Evolutionary conservation across 2,888 invertebrate genomes (phyloP).

Genomic region (Cheilosia vernalis): DNA sequence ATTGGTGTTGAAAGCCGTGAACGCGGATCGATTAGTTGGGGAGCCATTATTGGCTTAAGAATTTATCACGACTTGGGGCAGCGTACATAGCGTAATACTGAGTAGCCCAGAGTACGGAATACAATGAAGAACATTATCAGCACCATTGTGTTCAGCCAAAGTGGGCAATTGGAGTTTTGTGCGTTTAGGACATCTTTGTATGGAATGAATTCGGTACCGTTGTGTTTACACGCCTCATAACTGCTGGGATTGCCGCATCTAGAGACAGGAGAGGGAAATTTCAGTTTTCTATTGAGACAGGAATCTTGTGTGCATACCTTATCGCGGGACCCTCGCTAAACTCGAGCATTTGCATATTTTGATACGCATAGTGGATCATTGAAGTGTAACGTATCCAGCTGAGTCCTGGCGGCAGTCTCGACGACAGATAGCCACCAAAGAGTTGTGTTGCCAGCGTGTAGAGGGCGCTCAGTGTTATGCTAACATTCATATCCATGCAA

Average conservation of each 20-base stretch:
- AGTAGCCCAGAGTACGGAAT: constrained; percentile 89
- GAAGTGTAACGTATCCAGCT: constrained; percentile 90
- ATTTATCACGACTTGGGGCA: constrained; percentile 85
- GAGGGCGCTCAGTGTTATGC: constrained; percentile 90
- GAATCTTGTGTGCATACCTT: constrained; percentile 83
- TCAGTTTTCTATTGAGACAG: neutral
- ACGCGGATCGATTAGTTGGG: neutral
- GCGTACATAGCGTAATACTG: constrained; percentile 88
- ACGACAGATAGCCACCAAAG: constrained; percentile 90
- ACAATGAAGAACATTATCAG: constrained; percentile 88
- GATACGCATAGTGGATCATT: constrained; percentile 91
- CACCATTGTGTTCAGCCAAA: constrained; percentile 90
- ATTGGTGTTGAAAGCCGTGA: neutral
- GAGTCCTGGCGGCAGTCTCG: constrained; percentile 89
- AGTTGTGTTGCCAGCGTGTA: constrained; percentile 91
- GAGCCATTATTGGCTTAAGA: neutral
- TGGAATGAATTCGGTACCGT: constrained; percentile 85
- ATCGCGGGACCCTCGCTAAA: constrained; percentile 89
- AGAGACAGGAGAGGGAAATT: constrained; percentile 77
- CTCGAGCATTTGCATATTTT: constrained; percentile 92
- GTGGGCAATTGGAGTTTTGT: constrained; percentile 86
- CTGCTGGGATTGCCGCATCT: constrained; percentile 89
- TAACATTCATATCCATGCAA: constrained; percentile 90
- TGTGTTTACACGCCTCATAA: constrained; percentile 86
- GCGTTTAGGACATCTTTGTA: constrained; percentile 87